Evolutionary conservation across 2,113 vertebrate genomes (phyloP).

Genomic region (Xenopus laevis): DNA sequence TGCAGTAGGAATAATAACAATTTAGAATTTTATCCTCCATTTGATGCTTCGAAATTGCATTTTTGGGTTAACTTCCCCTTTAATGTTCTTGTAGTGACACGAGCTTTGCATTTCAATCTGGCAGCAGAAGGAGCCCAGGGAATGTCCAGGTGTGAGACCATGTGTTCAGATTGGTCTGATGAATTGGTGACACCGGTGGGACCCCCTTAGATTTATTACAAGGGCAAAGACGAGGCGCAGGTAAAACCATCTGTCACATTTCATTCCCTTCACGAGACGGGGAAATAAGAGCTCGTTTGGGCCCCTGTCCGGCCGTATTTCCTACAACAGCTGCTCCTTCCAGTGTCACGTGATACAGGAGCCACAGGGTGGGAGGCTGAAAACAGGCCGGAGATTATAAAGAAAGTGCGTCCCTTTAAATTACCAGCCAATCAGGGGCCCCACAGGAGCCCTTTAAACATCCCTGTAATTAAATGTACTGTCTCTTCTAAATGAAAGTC

Average conservation of each 20-base stretch:
- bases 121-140: too few species aligned
- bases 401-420: too few species aligned
- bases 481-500: too few species aligned
- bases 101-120: too few species aligned
- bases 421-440: too few species aligned
- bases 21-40: too few species aligned
- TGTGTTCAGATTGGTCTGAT: slow-evolving; percentile 13
- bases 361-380: background rate
- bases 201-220: slow-evolving; percentile 20
- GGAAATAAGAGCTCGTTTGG: background rate
- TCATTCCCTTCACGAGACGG: background rate
- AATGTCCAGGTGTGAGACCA: background rate
- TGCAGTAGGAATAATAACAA: too few species aligned
- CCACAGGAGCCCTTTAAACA: too few species aligned
- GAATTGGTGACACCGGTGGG: background rate
- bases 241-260: slow-evolving; percentile 17
- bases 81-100: too few species aligned
- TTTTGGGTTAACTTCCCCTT: too few species aligned
- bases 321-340: background rate
- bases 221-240: background rate
- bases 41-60: too few species aligned
- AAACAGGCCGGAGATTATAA: background rate
- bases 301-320: slow-evolving; percentile 2
- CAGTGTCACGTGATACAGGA: background rate
- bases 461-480: too few species aligned